Evolutionary conservation across 2,113 vertebrate species (phyloP).

Genomic region (Scophthalmus maximus): DNA sequence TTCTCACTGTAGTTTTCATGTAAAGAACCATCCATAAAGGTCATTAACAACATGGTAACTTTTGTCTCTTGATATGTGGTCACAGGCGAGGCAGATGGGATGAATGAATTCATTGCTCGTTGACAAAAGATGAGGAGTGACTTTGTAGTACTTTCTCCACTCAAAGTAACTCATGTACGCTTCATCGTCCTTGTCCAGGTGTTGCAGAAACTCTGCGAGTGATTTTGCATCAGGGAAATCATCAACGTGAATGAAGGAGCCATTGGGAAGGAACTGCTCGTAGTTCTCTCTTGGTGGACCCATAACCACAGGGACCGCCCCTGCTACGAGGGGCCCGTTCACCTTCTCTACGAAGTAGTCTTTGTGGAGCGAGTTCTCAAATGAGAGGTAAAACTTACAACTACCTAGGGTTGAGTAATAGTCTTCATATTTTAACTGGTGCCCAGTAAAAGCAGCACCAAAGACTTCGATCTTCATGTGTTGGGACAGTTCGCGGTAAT

Average conservation of each 20-base stretch:
- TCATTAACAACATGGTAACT: not conserved
- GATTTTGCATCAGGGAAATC: slow-evolving; percentile 87
- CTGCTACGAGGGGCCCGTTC: slow-evolving; percentile 85
- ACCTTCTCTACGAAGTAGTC: slow-evolving; percentile 93
- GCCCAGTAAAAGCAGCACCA: slow-evolving; percentile 75
- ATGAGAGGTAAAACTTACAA: slow-evolving; percentile 92
- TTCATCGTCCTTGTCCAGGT: slow-evolving; percentile 84
- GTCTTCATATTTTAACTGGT: slow-evolving; percentile 83
- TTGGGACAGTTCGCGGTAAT: not conserved
- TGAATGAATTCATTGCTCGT: not conserved
- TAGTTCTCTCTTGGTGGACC: slow-evolving; percentile 90
- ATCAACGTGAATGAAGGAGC: slow-evolving; percentile 90
- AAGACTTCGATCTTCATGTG: not conserved
- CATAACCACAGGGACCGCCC: slow-evolving; percentile 88
- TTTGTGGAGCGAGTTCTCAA: slow-evolving; percentile 90
- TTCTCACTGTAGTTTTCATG: not conserved
- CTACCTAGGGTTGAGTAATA: slow-evolving; percentile 86
- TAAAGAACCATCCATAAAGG: not conserved
- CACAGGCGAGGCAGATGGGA: not conserved
- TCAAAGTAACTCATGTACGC: slow-evolving; percentile 88
- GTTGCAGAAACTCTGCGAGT: slow-evolving; percentile 85
- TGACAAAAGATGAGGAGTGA: slow-evolving; percentile 74
- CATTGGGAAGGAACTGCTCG: slow-evolving; percentile 87
- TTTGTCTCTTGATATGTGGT: not conserved
- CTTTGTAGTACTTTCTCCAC: slow-evolving; percentile 88